These are phyloP conservation scores for Pipa parva DNA, from an alignment of 2,113 vertebrate genomes.

Conservation along the genomic window DNA sequence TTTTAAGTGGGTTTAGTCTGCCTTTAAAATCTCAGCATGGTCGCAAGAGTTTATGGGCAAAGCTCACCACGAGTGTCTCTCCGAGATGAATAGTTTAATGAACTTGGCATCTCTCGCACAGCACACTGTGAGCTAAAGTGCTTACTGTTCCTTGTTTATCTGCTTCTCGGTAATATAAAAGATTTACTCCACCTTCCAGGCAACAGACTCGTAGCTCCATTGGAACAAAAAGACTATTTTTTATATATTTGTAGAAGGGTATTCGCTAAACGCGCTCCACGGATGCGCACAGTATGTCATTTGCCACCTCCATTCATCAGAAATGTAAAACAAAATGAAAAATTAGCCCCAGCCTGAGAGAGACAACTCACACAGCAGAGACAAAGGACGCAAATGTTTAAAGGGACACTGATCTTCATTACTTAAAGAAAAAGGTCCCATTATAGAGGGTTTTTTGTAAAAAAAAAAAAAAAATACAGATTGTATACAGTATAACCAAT, in stretches of 20 bases:
- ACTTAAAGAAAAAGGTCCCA: too few species aligned
- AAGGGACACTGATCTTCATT: too few species aligned
- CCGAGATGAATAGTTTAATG: conserved; percentile 33
- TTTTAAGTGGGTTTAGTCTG: conserved; percentile 24
- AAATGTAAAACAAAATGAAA: too few species aligned
- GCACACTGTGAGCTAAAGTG: conserved; percentile 29
- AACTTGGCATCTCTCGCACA: conserved; percentile 23
- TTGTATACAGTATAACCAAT: too few species aligned
- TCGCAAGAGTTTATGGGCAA: conserved; percentile 19
- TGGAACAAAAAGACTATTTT: neutral
- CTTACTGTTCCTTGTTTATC: conserved; percentile 11
- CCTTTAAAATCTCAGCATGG: conserved; percentile 27
- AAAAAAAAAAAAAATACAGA: too few species aligned
- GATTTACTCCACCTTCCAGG: conserved; percentile 27
- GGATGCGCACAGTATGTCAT: too few species aligned
- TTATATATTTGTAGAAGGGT: conserved; percentile 12
- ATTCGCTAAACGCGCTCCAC: too few species aligned
- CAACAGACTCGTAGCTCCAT: conserved; percentile 2
- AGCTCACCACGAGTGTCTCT: conserved; percentile 6
- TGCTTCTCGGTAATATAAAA: conserved; percentile 28
- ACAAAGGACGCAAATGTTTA: too few species aligned
- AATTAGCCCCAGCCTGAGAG: too few species aligned
- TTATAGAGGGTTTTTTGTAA: too few species aligned
- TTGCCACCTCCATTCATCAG: too few species aligned
- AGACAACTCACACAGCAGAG: too few species aligned